A percentile compares a stretch with the other conserved stretches of the same genome.
These are phyloP conservation scores for Microdon myrmicae DNA, from an alignment of 2,888 invertebrate genomes.

Conservation along the genomic window DNA sequence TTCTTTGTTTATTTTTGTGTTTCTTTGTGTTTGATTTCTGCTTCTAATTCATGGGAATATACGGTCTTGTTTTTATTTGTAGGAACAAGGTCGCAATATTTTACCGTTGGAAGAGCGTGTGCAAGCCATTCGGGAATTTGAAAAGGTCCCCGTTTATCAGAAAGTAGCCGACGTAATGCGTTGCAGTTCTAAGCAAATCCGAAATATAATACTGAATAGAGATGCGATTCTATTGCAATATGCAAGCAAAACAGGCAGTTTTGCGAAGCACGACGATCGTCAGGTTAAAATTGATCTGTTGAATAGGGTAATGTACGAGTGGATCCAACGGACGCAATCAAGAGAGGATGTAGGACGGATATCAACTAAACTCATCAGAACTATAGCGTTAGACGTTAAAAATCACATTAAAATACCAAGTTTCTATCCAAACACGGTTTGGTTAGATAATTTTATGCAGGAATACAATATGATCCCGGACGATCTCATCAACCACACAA, in stretches of 20 bases:
- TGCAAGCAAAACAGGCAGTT: constrained; percentile 40
- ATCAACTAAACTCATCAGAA: constrained; percentile 37
- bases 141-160: constrained; percentile 62
- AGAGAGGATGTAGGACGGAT: constrained; percentile 42
- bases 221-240: constrained; percentile 61
- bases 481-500: constrained; percentile 42
- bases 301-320: constrained; percentile 63
- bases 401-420: constrained; percentile 57
- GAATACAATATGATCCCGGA: constrained; percentile 53
- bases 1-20: no score
- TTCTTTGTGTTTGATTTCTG: neutral
- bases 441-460: constrained; percentile 56
- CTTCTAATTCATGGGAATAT: constrained; percentile 8
- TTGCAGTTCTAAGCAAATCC: constrained; percentile 64
- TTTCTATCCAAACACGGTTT: constrained; percentile 56
- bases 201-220: constrained; percentile 60
- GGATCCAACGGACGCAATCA: constrained; percentile 61
- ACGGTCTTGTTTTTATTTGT: constrained; percentile 29
- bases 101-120: constrained; percentile 60
- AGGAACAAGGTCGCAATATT: no score
- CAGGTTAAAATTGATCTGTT: constrained; percentile 59
- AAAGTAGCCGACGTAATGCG: constrained; percentile 63
- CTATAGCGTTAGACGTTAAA: constrained; percentile 56
- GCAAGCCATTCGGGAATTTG: constrained; percentile 61
- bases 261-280: constrained; percentile 49